A percentile compares a stretch with the other conserved stretches of the same genome.
Conservation (phyloP, 2,888 invertebrate species). For the Plebejus anna region DNA sequence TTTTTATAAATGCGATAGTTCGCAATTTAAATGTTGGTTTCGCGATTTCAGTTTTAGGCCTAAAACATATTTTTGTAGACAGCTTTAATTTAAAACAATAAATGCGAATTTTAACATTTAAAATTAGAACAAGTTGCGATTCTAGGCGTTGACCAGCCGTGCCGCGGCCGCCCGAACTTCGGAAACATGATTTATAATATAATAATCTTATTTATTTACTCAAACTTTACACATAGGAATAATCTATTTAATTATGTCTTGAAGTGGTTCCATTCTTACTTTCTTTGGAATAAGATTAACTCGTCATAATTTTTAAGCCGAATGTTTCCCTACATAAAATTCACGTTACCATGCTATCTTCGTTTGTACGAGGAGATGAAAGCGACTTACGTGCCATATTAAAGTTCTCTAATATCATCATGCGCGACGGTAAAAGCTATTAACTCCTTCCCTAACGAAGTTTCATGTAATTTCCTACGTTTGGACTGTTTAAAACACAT, state of each 20-base stretch:
- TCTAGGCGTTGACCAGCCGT: no score
- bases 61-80: no score
- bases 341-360: neutral
- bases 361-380: neutral
- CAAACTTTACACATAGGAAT: no score
- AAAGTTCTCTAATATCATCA: slow-evolving; percentile 19
- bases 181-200: no score
- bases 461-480: slow-evolving; percentile 5
- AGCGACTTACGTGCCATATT: slow-evolving; percentile 9
- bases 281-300: no score
- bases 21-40: neutral
- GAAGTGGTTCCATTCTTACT: neutral
- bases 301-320: no score
- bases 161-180: no score
- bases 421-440: neutral
- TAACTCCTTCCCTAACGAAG: slow-evolving; percentile 1
- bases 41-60: no score
- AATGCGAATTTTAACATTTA: no score
- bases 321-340: neutral
- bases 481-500: slow-evolving; percentile 16
- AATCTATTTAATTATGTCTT: neutral
- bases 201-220: no score
- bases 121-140: no score
- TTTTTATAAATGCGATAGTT: slow-evolving; percentile 1
- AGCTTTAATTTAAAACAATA: no score